These are phyloP conservation scores for Clanis bilineata DNA, from an alignment of 2,888 invertebrate species.

Conservation along the genomic window DNA sequence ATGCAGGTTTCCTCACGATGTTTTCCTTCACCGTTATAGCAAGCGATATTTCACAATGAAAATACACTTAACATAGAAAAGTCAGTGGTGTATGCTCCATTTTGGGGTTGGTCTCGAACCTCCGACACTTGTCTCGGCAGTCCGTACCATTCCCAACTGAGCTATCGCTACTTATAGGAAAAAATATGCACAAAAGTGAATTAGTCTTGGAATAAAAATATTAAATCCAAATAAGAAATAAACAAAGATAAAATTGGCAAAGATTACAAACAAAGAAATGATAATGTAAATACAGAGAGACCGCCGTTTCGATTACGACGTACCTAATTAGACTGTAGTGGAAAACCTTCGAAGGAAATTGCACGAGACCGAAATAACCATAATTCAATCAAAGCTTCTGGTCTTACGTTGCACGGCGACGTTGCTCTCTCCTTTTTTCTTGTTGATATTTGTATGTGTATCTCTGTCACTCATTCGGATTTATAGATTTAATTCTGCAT, in stretches of 20 bases:
- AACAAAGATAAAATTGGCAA: constrained; percentile 53
- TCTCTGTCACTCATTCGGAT: constrained; percentile 50
- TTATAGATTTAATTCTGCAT: constrained; percentile 41
- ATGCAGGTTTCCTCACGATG: too few species aligned
- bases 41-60: too few species aligned
- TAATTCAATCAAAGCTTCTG: constrained; percentile 69
- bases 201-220: too few species aligned
- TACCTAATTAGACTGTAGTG: constrained; percentile 71
- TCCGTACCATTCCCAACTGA: too few species aligned
- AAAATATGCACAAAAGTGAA: too few species aligned
- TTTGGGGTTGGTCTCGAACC: too few species aligned
- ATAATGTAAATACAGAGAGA: constrained; percentile 51
- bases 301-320: constrained; percentile 73
- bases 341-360: constrained; percentile 67
- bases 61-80: too few species aligned
- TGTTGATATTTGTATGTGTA: constrained; percentile 26
- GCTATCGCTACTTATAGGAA: too few species aligned
- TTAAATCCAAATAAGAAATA: background rate
- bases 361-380: constrained; percentile 60
- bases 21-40: too few species aligned
- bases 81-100: too few species aligned
- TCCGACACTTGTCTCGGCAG: too few species aligned
- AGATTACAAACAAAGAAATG: constrained; percentile 68
- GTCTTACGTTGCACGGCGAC: constrained; percentile 68
- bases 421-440: constrained; percentile 56